Evolutionary conservation across 2,113 vertebrate genomes (phyloP).

Genomic region (Antechinus stuartii): DNA sequence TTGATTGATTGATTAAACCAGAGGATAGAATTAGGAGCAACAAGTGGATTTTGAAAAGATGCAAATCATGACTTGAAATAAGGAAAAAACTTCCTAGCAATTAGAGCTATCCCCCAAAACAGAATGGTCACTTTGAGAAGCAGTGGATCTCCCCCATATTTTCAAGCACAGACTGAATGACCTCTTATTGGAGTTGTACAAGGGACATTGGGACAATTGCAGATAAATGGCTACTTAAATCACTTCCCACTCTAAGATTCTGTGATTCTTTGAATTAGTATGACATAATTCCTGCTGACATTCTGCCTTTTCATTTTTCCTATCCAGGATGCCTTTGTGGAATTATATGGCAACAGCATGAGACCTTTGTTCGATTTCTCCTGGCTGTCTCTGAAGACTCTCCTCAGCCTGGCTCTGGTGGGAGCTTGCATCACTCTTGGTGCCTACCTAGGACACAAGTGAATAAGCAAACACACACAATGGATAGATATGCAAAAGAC

Average conservation of each 20-base stretch:
- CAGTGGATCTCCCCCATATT: neutral
- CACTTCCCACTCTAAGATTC: neutral
- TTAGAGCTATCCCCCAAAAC: neutral
- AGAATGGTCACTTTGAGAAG: neutral
- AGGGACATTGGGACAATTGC: neutral
- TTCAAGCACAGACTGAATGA: neutral
- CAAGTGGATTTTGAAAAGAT: neutral
- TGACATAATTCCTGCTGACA: slow-evolving; percentile 55
- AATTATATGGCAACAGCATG: slow-evolving; percentile 92
- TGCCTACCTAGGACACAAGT: slow-evolving; percentile 97
- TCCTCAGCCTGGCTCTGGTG: slow-evolving; percentile 94
- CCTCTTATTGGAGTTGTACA: neutral
- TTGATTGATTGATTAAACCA: neutral
- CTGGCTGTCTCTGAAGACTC: slow-evolving; percentile 96
- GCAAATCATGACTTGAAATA: neutral
- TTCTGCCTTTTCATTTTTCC: neutral
- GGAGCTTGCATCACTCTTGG: slow-evolving; percentile 97
- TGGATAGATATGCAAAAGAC: slow-evolving; percentile 81
- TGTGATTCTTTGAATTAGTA: neutral
- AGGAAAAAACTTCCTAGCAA: neutral
- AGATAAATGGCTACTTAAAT: neutral
- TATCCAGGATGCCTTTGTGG: slow-evolving; percentile 96
- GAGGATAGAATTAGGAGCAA: neutral
- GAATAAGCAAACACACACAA: slow-evolving; percentile 79
- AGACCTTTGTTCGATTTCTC: slow-evolving; percentile 92